A percentile compares a stretch with the other conserved stretches of the same genome.
Evolutionary conservation across 2,888 invertebrate genomes (phyloP).

Genomic region (Stenurella melanura): DNA sequence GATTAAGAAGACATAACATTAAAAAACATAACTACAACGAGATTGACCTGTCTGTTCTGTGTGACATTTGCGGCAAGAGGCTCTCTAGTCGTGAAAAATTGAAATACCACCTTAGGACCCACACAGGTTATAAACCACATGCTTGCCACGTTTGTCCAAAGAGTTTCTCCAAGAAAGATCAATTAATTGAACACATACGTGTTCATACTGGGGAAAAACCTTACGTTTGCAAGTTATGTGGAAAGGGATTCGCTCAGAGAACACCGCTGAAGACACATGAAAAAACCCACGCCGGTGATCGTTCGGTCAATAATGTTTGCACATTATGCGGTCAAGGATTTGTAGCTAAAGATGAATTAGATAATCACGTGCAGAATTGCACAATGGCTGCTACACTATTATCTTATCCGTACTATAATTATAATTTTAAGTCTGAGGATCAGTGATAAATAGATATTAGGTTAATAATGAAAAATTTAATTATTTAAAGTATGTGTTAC

Average conservation of each 20-base stretch:
- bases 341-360: constrained; percentile 68
- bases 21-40: constrained; percentile 54
- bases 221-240: constrained; percentile 65
- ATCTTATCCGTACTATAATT: constrained; percentile 17
- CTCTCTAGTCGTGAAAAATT: constrained; percentile 68
- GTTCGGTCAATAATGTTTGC: constrained; percentile 73
- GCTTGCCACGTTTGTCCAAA: constrained; percentile 71
- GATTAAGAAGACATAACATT: constrained; percentile 71
- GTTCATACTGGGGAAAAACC: constrained; percentile 70
- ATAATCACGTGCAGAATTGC: constrained; percentile 67
- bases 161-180: constrained; percentile 73
- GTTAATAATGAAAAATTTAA: too few relatives aligned
- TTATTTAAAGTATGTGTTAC: neutral
- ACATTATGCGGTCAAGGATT: constrained; percentile 68
- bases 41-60: constrained; percentile 70
- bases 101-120: constrained; percentile 68
- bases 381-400: constrained; percentile 55
- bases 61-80: constrained; percentile 69
- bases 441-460: constrained; percentile 1
- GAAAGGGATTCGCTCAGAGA: constrained; percentile 75
- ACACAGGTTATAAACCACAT: constrained; percentile 74
- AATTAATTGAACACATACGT: constrained; percentile 67
- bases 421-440: constrained; percentile 14
- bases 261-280: constrained; percentile 78
- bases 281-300: constrained; percentile 77